Evolutionary conservation across 2,797 vertebrate species (phyloP), one percentile per base, ranked within the genome.

Genomic region (Poecile montanus): DNA sequence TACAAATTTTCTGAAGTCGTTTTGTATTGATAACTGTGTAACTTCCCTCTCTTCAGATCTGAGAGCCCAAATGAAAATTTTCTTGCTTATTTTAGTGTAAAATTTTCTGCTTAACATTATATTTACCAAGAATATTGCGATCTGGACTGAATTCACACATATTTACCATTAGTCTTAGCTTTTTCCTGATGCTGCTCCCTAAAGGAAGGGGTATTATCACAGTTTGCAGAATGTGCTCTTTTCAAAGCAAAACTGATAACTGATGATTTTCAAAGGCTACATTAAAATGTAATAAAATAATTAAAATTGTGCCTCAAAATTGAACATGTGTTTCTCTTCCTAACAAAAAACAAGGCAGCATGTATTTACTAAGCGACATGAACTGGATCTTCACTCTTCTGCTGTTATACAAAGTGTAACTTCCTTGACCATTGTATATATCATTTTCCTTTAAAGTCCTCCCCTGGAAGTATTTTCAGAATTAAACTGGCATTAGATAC

Each of bases 121-220:
- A 50, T 70, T 63, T 45, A 88, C 66, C 10, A 75, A 25, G n/a
- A 88, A 50, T 10, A 72, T 79, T 75, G 81, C 76, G 48, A 88
- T 38, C 13, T 0, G 0, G 30, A 51, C 32, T 75, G 58, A 81
- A 79, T 47, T 80, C 74, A 63, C 45, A 66, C 9, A 23, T 65
- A 66, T 45, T 38, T 89, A 57, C 58, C 44, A 75, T 47, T 42
- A 78, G 40, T 76, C 51, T 85, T 70, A 45, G 16, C 40, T 74
- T 85, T 50, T 77, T 60, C 44, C 40, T 76, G 25, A 34, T 76
- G 45, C 75, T 93, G 47, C 61, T 92, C 95, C 88, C 48, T 94
- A 80, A 94, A 93, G 67, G 58, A 95, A 95, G 34, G 45, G 73
- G 73, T 93, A 85, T 70, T 96, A 97, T 97, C 96, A 96, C 63